These are phyloP conservation scores for Microchirus variegatus DNA, from an alignment of 2,797 vertebrate genomes.

Conservation along the genomic window DNA sequence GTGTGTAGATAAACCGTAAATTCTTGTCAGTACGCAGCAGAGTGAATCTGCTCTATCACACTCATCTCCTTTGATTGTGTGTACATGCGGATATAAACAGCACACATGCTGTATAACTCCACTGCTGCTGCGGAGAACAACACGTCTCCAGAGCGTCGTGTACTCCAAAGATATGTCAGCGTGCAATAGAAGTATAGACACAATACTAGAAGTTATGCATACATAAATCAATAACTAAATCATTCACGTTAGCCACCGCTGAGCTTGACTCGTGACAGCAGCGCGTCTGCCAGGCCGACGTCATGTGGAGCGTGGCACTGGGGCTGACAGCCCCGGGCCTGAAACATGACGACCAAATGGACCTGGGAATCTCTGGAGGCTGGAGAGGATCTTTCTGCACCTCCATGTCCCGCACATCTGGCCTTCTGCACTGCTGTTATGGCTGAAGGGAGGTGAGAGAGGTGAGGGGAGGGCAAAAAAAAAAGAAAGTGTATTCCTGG, in stretches of 20 bases:
- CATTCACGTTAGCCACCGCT: conserved; percentile 14
- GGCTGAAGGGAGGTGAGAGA: conserved; percentile 14
- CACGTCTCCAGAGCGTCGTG: conserved; percentile 14
- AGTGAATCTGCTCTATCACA: conserved; percentile 1
- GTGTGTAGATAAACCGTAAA: conserved; percentile 12
- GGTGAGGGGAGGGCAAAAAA: conserved; percentile 21
- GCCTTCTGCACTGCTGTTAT: conserved; percentile 50
- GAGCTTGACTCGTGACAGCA: conserved; percentile 45
- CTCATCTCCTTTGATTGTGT: conserved; percentile 5
- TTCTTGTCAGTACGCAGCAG: not conserved
- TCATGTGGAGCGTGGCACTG: conserved; percentile 46
- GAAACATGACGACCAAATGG: conserved; percentile 63
- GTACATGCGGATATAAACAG: conserved; percentile 4
- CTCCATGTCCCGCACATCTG: conserved; percentile 63
- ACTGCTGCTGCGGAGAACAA: not conserved
- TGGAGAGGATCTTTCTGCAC: conserved; percentile 70
- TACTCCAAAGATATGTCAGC: conserved; percentile 5
- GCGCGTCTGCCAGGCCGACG: conserved; percentile 38
- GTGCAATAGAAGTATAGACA: no score
- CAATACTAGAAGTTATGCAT: not conserved
- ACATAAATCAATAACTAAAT: conserved; percentile 36
- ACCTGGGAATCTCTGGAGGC: conserved; percentile 49
- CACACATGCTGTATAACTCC: conserved; percentile 5
- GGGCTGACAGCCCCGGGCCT: conserved; percentile 34
- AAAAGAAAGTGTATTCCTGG: conserved; percentile 12